Evolutionary conservation across 2,113 vertebrate genomes (phyloP).

Genomic region (Pseudopodoces humilis): DNA sequence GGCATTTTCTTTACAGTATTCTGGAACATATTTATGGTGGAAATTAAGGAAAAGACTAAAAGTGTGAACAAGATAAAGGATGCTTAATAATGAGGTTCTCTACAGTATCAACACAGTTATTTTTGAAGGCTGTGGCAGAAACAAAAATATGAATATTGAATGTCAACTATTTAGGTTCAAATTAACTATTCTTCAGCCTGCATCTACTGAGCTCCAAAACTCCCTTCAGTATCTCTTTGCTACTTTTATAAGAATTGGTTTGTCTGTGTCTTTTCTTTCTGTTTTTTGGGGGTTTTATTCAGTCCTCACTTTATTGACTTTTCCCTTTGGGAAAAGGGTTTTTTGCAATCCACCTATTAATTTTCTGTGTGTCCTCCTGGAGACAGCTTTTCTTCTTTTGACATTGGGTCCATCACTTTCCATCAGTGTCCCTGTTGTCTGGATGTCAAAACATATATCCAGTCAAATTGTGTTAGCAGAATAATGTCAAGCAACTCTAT

Average conservation of each 20-base stretch:
- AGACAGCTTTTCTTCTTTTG: slow-evolving; percentile 1
- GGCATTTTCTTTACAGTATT: neutral
- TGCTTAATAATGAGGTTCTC: neutral
- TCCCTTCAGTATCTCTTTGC: neutral
- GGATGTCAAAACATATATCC: slow-evolving; percentile 28
- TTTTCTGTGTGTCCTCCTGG: slow-evolving; percentile 19
- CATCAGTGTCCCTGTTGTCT: neutral
- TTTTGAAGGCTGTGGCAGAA: neutral
- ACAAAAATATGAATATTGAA: neutral
- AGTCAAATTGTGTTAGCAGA: slow-evolving; percentile 15
- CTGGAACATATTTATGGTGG: neutral
- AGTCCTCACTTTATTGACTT: neutral
- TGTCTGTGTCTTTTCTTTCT: neutral
- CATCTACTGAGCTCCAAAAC: neutral
- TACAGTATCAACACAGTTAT: neutral
- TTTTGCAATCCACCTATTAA: neutral
- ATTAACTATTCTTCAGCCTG: neutral
- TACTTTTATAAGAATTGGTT: neutral
- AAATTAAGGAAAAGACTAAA: neutral
- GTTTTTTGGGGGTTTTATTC: neutral
- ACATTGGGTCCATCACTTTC: slow-evolving; percentile 33
- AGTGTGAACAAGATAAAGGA: neutral
- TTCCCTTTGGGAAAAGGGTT: neutral
- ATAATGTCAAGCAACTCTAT: neutral
- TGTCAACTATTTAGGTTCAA: neutral